Evolutionary conservation across 1,140 invertebrate genomes (phyloP), one percentile per base, ranked within the genome.

Genomic region (Zophobas morio): DNA sequence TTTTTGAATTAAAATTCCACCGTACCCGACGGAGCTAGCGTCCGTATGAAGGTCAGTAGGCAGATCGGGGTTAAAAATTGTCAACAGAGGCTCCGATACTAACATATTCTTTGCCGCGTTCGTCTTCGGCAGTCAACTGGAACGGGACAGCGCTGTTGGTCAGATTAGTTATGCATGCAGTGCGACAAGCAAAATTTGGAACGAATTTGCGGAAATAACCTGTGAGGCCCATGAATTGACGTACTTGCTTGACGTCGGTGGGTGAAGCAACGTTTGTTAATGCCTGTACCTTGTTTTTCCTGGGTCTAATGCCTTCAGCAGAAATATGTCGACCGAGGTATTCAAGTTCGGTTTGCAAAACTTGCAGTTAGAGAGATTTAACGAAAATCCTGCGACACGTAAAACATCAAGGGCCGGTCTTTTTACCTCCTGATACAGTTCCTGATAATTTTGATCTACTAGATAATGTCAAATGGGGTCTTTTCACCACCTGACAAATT

Each of bases 121-220:
- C 42, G 42, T 60, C n/a, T 34, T 60, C 57, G 2, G 20, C 3
- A 37, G 39, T 71, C 79, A 79, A 81, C 6, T 72, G 47, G 47
- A 80, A 83, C 20, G 40, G 42, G 5, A 47, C 6, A 4, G 81
- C 72, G 49, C 77, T 76, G 42, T 80, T 78, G 1, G 82, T 53
- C 8, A 79, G 78, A 1, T 71, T 33, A n/a, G 74, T 80, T 6
- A 81, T 82, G 49, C 80, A 71, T 40, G 81, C 79, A 2, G 70
- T 71, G 2, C 2, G 2, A 60, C 4, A 40, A 2, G 57, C 57
- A 60, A 60, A 46, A 72, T 85, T 74, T 47, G 79, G 80, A 42
- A 86, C 84, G 70, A 85, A 86, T 40, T 77, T 37, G 4, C 75
- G 6, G 66, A 86, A 86, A 75, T 82, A 86, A n/a, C 79, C 83